Evolutionary conservation across 37 sponge, comb jelly and placozoan species (phyloP), one percentile per base, ranked within the genome.

Genomic region (Cladorhizidae sp.): DNA sequence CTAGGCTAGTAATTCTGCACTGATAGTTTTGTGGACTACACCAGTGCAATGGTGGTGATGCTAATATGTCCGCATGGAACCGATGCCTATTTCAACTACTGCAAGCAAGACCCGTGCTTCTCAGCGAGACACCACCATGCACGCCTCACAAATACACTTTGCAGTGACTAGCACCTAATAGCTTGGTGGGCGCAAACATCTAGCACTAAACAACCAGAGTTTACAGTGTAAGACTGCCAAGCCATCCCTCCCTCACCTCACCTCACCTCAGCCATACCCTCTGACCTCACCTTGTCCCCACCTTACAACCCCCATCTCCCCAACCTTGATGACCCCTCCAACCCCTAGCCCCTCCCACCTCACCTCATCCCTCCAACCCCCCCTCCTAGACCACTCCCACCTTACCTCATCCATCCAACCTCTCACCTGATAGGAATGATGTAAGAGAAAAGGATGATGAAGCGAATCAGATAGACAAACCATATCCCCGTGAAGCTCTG

Each of bases 381-480:
- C 61, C 28, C 61, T 59, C 18, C 18, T 12, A 17, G 5, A 28
- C 8, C 5, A 3, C 61, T 17, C 61, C 28, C 28, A 5, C 49
- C 18, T 59, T 17, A 3, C 28, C 61, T 6, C 28, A 6, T 3
- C 61, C 12, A 28, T 18, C 28, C 61, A 8, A 3, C 31, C 21
- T 26, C 73, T 0, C 72, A 94, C 97, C 95, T 97, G 84, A 97
- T 93, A 20, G 97, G 97, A 38, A 97, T 97, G 82, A 97, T 94
- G 82, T 86, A 93, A 17, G 97, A 97, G 77, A 97, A 97, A 52
- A 97, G 93, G 29, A 97, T 88, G 58, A 97, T 56, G 51, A 83
- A 97, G 1, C 97, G 72, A 51, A 94, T 76, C 42, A 97, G 78
- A 74, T 83, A 91, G n/a, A 86, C 63, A 57, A 90, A 91, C 97